Percentiles rank a stretch among this genome's conserved stretches.
Evolutionary conservation across 2,113 vertebrate species (phyloP).

Genomic region (Paramisgurnus dabryanus): DNA sequence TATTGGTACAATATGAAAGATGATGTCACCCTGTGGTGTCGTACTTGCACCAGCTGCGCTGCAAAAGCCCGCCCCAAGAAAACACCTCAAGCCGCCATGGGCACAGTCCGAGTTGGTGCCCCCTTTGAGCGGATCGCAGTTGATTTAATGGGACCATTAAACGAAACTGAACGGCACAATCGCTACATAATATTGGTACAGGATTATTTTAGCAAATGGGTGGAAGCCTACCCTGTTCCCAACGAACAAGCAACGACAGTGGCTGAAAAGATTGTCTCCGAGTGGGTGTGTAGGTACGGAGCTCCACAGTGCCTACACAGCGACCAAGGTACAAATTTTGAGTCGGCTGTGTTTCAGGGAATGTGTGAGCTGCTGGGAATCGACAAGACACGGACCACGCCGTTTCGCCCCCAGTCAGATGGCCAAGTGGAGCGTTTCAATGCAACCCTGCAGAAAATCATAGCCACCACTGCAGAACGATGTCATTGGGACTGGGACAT

Average conservation of each 20-base stretch:
- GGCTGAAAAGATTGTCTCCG: neutral
- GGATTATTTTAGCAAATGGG: constrained; percentile 52
- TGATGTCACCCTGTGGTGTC: constrained; percentile 9
- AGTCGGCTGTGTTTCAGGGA: constrained; percentile 22
- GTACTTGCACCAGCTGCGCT: constrained; percentile 22
- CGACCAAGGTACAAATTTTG: constrained; percentile 45
- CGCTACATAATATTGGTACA: constrained; percentile 30
- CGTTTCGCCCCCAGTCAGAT: neutral
- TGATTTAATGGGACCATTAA: constrained; percentile 46
- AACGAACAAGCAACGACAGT: constrained; percentile 23
- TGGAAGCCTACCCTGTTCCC: constrained; percentile 11
- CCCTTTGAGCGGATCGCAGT: constrained; percentile 36
- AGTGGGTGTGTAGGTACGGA: constrained; percentile 40
- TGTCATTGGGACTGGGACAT: constrained; percentile 54
- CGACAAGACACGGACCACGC: neutral
- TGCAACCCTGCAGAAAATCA: constrained; percentile 42
- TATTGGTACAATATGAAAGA: constrained; percentile 7
- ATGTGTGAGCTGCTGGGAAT: constrained; percentile 39
- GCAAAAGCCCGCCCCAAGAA: constrained; percentile 8
- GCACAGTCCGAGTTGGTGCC: too few species aligned
- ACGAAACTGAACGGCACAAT: constrained; percentile 30
- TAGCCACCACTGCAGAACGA: constrained; percentile 17
- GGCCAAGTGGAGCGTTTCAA: constrained; percentile 35
- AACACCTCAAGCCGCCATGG: constrained; percentile 18
- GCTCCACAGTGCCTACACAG: constrained; percentile 32